Evolutionary conservation across 2,113 vertebrate species (phyloP).

Genomic region (Mirounga angustirostris): DNA sequence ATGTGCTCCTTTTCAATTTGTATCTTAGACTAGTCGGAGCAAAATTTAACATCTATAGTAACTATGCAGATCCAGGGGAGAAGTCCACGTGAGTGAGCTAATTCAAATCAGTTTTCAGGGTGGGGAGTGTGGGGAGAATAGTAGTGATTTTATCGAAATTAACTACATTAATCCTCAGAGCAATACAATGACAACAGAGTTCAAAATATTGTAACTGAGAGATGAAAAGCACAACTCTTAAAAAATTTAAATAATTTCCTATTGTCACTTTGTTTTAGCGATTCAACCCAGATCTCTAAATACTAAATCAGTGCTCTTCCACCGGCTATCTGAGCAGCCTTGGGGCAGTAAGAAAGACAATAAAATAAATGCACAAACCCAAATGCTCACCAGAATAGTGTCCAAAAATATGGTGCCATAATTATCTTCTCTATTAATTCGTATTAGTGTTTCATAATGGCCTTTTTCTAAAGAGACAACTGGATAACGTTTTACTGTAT

Average conservation of each 20-base stretch:
- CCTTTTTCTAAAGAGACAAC: neutral
- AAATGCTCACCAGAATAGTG: neutral
- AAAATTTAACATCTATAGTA: neutral
- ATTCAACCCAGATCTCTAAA: neutral
- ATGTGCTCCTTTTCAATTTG: neutral
- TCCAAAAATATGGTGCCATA: neutral
- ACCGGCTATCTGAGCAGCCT: rapidly evolving
- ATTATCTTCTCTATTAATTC: neutral
- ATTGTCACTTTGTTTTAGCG: neutral
- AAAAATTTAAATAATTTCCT: neutral
- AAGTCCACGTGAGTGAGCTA: neutral
- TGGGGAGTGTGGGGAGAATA: neutral
- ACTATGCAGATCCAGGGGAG: neutral
- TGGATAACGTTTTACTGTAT: neutral
- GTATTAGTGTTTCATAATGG: neutral
- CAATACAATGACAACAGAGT: neutral
- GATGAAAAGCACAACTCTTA: neutral
- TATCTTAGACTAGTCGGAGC: neutral
- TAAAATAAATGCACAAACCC: neutral
- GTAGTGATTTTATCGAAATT: neutral
- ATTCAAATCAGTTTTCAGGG: neutral
- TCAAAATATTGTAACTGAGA: conserved; percentile 6
- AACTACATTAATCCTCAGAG: conserved; percentile 23
- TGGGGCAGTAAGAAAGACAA: neutral
- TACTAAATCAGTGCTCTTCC: neutral